Base-by-base conservation (phyloP, 2,888 invertebrate species). In the Metopia argyrocephala region DNA sequence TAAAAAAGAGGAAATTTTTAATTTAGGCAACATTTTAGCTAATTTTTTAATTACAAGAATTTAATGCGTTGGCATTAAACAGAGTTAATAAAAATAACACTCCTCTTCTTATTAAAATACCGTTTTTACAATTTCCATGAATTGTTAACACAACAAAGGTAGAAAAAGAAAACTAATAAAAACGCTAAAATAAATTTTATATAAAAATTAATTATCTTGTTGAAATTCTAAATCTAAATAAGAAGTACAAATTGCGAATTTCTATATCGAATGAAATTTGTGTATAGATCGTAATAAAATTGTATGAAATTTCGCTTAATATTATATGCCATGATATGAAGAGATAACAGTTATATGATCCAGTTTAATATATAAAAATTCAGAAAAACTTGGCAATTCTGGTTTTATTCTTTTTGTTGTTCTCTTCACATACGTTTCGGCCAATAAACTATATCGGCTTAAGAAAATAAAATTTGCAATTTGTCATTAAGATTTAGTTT, bases 1-100 rank as follows among this genome's bases (percentile, higher is more conserved):
- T 87, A 95, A 92, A 91, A 93, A 93, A 83, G 92, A 93, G 83
- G 94, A 93, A 91, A 95, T 93, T 92, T 93, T 94, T 86, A 95
- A 92, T 91, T 94, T 94, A 87, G 94, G 94, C 91, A 94, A 93
- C 95, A 95, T 95, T 76, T 64, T 15, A 1, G 18, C n/a, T 9
- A 54, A 46, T 65, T 65, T 59, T 23, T 31, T 61, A 45, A 12
- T 3, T 28, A 57, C 12, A 69, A 68, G 70, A 69, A 46, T 20
- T 15, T 66, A 81, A 81, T 75, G 76, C 78, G 81, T 78, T 81
- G 81, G 81, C 81, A 81, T n/a, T 7, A 56, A 56, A 56, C 28
- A 27, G 28, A 27, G 27, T 56, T 56, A 18, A 56, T 27, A 56
- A 27, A 23, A 23, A 56, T 15, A 38, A 38, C 38, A 38, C 15